Base-by-base conservation (phyloP, 92 coral and sea anemone genomes). In the Porites cylindrica region DNA sequence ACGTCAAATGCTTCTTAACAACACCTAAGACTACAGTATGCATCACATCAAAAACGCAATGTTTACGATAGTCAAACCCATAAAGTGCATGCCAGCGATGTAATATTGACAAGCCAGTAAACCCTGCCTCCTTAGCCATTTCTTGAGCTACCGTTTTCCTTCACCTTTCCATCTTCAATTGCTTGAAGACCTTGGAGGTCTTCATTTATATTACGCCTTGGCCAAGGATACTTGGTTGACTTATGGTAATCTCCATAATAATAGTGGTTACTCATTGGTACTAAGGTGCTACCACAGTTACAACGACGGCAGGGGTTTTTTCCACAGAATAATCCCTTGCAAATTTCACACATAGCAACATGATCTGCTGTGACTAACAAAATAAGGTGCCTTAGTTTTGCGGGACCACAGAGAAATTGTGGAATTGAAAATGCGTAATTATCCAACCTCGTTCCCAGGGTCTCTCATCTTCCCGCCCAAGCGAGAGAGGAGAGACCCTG, bases 251-350 rank as follows among this genome's bases (percentile, higher is more conserved):
- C 83, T 32, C 90, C 82, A 65, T 85, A 85, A 66, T 90, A 85
- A 53, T 85, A 85, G 54, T 90, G 93, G 23, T 91, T 86, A 70
- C 90, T 74, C 0, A 7, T 85, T 73, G 90, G 80, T 10, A 91
- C 52, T 56, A 62, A 91, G 51, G 56, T 67, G 0, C 74, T 85
- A 86, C 76, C 70, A 11, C 75, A 4, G 1, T 85, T 51, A 66
- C 90, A 90, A 13, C 90, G 77, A 19, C 90, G 70, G 58, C 93
- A 90, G 9, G 82, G 83, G 47, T 66, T 66, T 61, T 91, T 91
- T 6, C 94, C 94, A 82, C 91, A 82, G 71, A 82, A 82, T 9
- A 87, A 82, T 66, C 86, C 86, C 69, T 91, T 91, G 16, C 94
- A 91, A n/a, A 43, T 89, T 65, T 91, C 94, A 77, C 79, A 91